phyloP scores from a whole-genome alignment of 2,797 vertebrate species.

The Aldrovandia affinis region DNA sequence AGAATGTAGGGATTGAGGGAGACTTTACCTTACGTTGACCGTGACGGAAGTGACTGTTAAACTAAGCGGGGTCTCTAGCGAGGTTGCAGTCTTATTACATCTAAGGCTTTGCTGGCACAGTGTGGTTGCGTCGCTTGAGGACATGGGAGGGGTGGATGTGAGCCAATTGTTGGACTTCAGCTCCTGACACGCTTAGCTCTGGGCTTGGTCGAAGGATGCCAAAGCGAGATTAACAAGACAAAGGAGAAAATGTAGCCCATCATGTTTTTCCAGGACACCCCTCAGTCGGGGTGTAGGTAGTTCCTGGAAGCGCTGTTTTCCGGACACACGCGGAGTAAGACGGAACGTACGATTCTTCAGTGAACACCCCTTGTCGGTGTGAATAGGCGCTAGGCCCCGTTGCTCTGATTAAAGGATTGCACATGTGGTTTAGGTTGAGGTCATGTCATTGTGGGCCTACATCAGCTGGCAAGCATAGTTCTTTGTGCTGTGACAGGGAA shows the following conservation, averaged over 20 bases:
- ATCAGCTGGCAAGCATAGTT: not conserved
- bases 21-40: too few species aligned
- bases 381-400: not conserved
- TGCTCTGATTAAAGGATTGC: not conserved
- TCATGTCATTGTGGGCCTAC: not conserved
- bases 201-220: not conserved
- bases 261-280: not conserved
- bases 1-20: too few species aligned
- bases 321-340: not conserved
- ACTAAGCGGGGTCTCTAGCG: too few species aligned
- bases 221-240: not conserved
- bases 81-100: too few species aligned
- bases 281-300: not conserved
- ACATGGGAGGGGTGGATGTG: not conserved
- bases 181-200: not conserved
- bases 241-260: not conserved
- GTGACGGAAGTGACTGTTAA: too few species aligned
- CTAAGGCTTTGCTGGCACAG: too few species aligned
- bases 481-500: not conserved
- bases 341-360: not conserved
- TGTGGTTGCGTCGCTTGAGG: not conserved
- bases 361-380: not conserved
- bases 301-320: not conserved
- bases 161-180: not conserved
- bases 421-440: not conserved